Percentiles rank a stretch among this genome's conserved stretches.
Conservation (phyloP, 2,113 vertebrate species). For the Mobula birostris region DNA sequence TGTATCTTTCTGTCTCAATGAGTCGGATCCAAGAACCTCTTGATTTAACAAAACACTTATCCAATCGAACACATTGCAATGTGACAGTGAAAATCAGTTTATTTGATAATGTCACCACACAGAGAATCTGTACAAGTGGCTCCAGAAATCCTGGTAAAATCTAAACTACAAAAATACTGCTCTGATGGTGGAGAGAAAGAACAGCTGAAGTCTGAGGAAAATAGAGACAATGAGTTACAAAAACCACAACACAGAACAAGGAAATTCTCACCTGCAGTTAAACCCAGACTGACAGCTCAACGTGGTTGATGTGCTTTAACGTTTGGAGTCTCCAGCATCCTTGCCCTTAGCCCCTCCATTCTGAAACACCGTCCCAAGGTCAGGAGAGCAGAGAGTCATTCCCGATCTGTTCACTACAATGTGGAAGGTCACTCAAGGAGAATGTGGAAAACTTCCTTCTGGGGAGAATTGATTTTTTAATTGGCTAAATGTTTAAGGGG, state of each 20-base stretch:
- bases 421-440: too few relatives aligned
- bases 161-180: conserved; percentile 18
- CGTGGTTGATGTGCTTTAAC: not conserved
- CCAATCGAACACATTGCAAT: not conserved
- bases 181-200: not conserved
- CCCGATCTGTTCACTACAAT: not conserved
- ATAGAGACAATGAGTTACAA: not conserved
- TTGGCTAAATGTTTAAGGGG: too few relatives aligned
- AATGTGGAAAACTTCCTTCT: not conserved
- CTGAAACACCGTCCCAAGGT: not conserved
- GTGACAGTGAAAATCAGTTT: not conserved
- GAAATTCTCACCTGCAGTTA: not conserved
- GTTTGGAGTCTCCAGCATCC: not conserved
- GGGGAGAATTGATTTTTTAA: not conserved
- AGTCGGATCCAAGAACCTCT: too few relatives aligned
- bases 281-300: not conserved
- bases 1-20: too few relatives aligned
- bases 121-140: not conserved
- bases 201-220: not conserved
- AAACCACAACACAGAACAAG: not conserved
- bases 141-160: not conserved
- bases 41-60: not conserved
- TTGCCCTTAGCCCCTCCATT: not conserved
- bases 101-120: not conserved
- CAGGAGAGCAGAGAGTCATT: not conserved